Percentiles rank a stretch among this genome's conserved stretches.
These are phyloP conservation scores for Pituophis catenifer DNA, from an alignment of 2,113 vertebrate species.

Conservation along the genomic window DNA sequence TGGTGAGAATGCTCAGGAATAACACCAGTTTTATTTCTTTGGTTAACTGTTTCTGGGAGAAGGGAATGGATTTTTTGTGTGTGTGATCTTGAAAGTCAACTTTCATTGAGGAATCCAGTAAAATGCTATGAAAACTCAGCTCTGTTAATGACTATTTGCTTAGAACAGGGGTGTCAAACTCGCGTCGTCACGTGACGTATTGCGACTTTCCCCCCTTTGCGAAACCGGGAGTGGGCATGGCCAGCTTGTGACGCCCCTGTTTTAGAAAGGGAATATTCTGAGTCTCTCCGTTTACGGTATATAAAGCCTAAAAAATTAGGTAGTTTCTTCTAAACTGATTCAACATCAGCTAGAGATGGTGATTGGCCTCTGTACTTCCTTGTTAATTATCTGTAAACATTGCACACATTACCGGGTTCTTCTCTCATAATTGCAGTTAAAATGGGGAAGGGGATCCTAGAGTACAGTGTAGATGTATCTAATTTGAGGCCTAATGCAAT, in stretches of 20 bases:
- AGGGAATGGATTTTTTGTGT: not conserved
- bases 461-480: not conserved
- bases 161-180: not conserved
- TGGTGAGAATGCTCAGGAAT: conserved; percentile 59
- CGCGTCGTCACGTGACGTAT: too few relatives aligned
- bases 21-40: not conserved
- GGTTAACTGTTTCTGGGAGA: not conserved
- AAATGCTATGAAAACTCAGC: not conserved
- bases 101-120: not conserved
- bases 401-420: not conserved
- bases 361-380: not conserved
- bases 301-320: not conserved
- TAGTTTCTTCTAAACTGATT: not conserved
- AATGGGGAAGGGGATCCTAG: not conserved
- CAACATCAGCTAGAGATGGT: not conserved
- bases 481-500: not conserved
- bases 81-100: not conserved
- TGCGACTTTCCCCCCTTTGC: too few relatives aligned
- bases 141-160: not conserved
- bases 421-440: not conserved
- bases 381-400: not conserved
- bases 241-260: too few relatives aligned
- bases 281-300: not conserved
- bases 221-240: too few relatives aligned
- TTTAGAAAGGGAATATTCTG: not conserved